These are phyloP conservation scores for Pteropus alecto DNA, from an alignment of 2,113 vertebrate species.

Conservation along the genomic window DNA sequence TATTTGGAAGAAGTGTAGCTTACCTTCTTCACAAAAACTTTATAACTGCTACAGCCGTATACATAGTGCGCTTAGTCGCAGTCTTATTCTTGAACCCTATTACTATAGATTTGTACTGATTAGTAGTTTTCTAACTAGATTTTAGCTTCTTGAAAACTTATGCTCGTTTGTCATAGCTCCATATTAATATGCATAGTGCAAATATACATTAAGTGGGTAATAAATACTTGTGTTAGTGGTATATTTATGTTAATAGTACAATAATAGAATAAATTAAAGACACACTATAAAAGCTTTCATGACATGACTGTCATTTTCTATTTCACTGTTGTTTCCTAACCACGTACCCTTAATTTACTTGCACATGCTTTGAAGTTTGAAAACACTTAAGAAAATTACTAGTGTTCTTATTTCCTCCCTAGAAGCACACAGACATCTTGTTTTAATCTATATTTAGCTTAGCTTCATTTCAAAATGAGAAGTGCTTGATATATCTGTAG, in stretches of 20 bases:
- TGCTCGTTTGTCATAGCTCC: background rate
- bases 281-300: background rate
- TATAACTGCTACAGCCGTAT: background rate
- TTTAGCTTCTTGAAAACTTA: background rate
- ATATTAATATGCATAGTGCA: background rate
- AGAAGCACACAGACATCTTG: background rate
- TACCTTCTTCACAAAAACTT: background rate
- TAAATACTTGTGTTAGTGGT: background rate
- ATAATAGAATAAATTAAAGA: background rate
- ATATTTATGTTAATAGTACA: background rate
- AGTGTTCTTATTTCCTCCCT: background rate
- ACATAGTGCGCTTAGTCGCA: background rate
- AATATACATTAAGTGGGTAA: background rate
- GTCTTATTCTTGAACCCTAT: background rate
- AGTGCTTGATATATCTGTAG: background rate
- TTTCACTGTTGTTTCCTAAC: background rate
- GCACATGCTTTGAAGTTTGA: conserved; percentile 5
- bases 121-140: background rate
- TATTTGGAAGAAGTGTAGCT: background rate
- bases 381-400: background rate
- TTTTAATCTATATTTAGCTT: background rate
- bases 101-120: background rate
- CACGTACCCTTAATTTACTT: background rate
- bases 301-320: background rate
- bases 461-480: background rate